These are phyloP conservation scores for Clunio marinus DNA, from an alignment of 2,888 invertebrate genomes.

Conservation along the genomic window DNA sequence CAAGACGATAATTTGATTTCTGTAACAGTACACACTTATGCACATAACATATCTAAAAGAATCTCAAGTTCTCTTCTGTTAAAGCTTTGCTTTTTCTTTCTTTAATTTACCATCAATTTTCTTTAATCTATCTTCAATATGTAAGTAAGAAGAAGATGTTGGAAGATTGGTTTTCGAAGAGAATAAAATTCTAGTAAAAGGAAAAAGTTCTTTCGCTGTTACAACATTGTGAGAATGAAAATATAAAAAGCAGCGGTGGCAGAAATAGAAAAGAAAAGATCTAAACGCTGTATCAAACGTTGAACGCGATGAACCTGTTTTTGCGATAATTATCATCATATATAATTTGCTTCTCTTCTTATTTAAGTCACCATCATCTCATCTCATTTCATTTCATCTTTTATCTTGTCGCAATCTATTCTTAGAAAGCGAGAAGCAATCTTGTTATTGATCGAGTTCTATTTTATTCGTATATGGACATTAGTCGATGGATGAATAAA, in stretches of 20 bases:
- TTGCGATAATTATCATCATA: conserved; percentile 23
- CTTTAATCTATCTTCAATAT: too few relatives aligned
- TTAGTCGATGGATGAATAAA: not conserved
- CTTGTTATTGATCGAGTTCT: conserved; percentile 24
- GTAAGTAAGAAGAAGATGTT: too few relatives aligned
- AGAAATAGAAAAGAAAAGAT: conserved; percentile 23
- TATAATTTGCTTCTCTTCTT: conserved; percentile 32
- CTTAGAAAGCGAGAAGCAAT: conserved; percentile 20
- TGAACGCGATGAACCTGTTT: conserved; percentile 35
- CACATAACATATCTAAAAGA: too few relatives aligned
- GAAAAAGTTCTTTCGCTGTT: too few relatives aligned
- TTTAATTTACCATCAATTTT: too few relatives aligned
- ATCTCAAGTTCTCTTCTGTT: too few relatives aligned
- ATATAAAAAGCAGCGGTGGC: not conserved
- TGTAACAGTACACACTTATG: too few relatives aligned
- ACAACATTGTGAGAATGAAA: not conserved
- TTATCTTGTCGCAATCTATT: conserved; percentile 20
- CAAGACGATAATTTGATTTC: too few relatives aligned
- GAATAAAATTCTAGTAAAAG: too few relatives aligned
- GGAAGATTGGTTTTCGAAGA: too few relatives aligned
- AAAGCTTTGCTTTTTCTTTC: too few relatives aligned
- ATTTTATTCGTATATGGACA: not conserved
- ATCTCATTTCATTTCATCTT: not conserved
- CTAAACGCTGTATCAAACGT: conserved; percentile 24
- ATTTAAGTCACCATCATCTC: not conserved